These are phyloP conservation scores for Jacana jacana DNA, from an alignment of 2,113 vertebrate species.

Conservation along the genomic window DNA sequence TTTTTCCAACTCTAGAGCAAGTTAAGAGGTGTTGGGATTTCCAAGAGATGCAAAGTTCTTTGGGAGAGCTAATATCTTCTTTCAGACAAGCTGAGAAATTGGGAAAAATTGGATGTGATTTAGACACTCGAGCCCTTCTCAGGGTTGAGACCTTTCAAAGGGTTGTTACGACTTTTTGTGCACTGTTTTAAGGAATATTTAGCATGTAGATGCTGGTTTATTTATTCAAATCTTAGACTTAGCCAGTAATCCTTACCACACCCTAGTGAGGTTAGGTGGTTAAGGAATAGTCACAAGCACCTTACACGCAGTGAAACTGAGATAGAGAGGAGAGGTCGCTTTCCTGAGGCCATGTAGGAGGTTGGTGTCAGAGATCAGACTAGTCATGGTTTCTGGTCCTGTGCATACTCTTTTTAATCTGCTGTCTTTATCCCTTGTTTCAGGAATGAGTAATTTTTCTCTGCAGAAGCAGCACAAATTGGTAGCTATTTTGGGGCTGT, in stretches of 20 bases:
- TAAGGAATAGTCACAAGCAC: not conserved
- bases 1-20: not conserved
- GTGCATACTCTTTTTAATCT: not conserved
- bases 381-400: conserved; percentile 10
- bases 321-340: not conserved
- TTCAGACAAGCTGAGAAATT: not conserved
- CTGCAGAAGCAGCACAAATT: not conserved
- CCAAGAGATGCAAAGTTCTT: not conserved
- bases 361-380: not conserved
- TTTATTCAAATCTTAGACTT: not conserved
- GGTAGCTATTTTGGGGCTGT: not conserved
- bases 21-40: not conserved
- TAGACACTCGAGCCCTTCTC: not conserved
- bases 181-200: not conserved
- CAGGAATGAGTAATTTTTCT: not conserved
- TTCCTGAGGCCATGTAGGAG: not conserved
- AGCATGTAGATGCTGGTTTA: not conserved
- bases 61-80: not conserved
- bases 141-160: not conserved
- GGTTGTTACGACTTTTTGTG: not conserved
- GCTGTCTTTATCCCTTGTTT: not conserved
- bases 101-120: not conserved
- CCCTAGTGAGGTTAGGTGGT: not conserved
- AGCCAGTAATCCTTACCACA: not conserved
- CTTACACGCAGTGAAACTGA: not conserved